These are phyloP conservation scores for Bombyx mori DNA, from an alignment of 1,140 invertebrate genomes.

Conservation along the genomic window ASM3026992v2 NC_085119.1:11307501-11308000, in stretches of 20 bases:
- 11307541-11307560: slow-evolving; percentile 70
- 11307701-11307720: slow-evolving; percentile 1
- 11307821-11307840: too few relatives aligned
- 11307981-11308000: too few relatives aligned
- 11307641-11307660: slow-evolving; percentile 10
- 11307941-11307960: too few relatives aligned
- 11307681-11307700: slow-evolving; percentile 6
- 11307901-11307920: too few relatives aligned
- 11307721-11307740: slow-evolving; percentile 2
- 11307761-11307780: slow-evolving; percentile 11
- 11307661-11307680: slow-evolving; percentile 1
- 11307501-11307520: too few relatives aligned
- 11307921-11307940: too few relatives aligned
- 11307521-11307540: slow-evolving; percentile 45
- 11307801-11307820: not conserved
- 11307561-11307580: slow-evolving; percentile 63
- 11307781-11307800: slow-evolving; percentile 1
- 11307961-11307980: too few relatives aligned
- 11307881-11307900: too few relatives aligned
- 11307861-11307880: too few relatives aligned
- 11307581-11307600: slow-evolving; percentile 47
- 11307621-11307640: slow-evolving; percentile 23
- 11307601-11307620: slow-evolving; percentile 41
- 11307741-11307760: not conserved
- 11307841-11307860: too few relatives aligned